Evolutionary conservation across 2,888 invertebrate genomes (phyloP).

Genomic region (Dyspetes luteomarginatus): DNA sequence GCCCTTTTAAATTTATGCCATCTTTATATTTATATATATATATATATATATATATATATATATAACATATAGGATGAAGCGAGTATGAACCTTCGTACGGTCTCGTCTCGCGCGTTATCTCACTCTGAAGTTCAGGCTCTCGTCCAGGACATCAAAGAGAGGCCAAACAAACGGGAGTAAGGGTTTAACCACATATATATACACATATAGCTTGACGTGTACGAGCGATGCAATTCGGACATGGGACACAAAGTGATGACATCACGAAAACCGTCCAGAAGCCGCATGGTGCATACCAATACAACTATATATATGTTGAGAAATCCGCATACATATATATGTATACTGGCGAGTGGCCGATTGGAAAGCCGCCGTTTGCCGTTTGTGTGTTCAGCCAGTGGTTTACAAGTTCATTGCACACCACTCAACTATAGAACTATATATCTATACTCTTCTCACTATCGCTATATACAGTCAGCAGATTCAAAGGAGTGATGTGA

Average conservation of each 20-base stretch:
- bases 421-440: constrained; percentile 57
- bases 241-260: constrained; percentile 81
- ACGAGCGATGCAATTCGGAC: constrained; percentile 81
- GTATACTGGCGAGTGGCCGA: constrained; percentile 46
- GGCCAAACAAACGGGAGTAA: constrained; percentile 77
- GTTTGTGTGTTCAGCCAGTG: constrained; percentile 76
- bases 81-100: constrained; percentile 35
- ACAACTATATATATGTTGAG: neutral
- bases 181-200: constrained; percentile 47
- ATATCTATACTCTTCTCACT: neutral
- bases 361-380: constrained; percentile 51
- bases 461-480: neutral
- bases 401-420: constrained; percentile 80
- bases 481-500: too few relatives aligned
- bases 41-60: constrained; percentile 23
- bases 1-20: too few relatives aligned
- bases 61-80: constrained; percentile 27
- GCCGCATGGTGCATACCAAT: constrained; percentile 48
- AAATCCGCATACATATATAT: constrained; percentile 18
- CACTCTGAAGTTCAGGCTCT: constrained; percentile 76
- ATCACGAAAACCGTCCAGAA: constrained; percentile 72
- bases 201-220: constrained; percentile 52
- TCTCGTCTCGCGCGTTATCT: constrained; percentile 50
- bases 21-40: too few relatives aligned
- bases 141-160: constrained; percentile 81